Evolutionary conservation across 2,113 vertebrate species (phyloP), one percentile per base, ranked within the genome.

Genomic region (Lamprologus sp.): DNA sequence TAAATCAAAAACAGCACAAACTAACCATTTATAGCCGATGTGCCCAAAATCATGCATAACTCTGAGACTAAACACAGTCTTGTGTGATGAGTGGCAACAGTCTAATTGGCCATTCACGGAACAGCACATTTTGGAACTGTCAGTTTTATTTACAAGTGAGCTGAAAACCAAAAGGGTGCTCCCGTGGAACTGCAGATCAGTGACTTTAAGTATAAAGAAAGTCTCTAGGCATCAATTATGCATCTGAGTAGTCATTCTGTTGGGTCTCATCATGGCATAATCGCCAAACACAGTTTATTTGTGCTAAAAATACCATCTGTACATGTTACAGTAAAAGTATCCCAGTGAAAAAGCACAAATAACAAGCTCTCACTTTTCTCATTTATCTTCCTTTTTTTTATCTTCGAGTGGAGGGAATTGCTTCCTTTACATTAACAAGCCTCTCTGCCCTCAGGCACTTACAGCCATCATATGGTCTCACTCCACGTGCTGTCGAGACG

Each of bases 401-500:
- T 2, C 63, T 37, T 45, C 0, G 5, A 53, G 31, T 33, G 65
- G 75, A 58, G n/a, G 7, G 60, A 83, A 53, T 19, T 53, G 31
- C 17, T 87, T 75, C n/a, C 82, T 90, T 83, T 87, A 89, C 83
- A 87, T 87, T 73, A 82, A 6, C 6, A 5, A 51, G 42, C 23
- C 28, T 79, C 21, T 55, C 19, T 49, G 56, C 84, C 86, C 83
- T 80, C 90, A 40, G 81, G 90, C 88, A 4, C n/a, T 82, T 58
- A 15, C 84, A 79, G 80, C 75, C 60, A 58, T 90, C 84, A 53
- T 86, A 91, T 70, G 75, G 63, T 82, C 79, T 89, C 89, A 17
- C 88, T 85, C 89, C 75, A 35, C 1, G 26, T 45, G 80, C 85
- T 47, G 85, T 40, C 51, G 54, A 81, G 60, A 19, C 9, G 0